A percentile compares a stretch with the other conserved stretches of the same genome.
Conservation (phyloP, 2,113 vertebrate species). For the Heterotilapia buettikoferi region DNA sequence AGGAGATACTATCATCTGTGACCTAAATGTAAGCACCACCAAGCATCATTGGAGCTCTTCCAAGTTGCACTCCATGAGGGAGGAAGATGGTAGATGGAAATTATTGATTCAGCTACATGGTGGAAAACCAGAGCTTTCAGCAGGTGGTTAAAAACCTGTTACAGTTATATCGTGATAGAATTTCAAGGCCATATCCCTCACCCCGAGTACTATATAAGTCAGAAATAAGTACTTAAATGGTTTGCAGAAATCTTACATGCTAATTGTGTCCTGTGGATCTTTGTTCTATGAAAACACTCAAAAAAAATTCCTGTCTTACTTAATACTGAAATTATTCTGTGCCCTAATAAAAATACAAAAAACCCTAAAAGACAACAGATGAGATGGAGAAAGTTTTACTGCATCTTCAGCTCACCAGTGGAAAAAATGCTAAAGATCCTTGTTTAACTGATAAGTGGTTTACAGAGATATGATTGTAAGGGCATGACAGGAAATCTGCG, state of each 20-base stretch:
- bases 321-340: neutral
- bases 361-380: fast-evolving
- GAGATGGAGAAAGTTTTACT: neutral
- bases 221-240: neutral
- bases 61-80: neutral
- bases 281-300: neutral
- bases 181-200: neutral
- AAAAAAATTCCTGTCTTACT: neutral
- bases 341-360: neutral
- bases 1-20: neutral
- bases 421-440: neutral
- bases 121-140: neutral
- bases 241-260: neutral
- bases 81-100: neutral
- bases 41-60: neutral
- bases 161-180: neutral
- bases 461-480: neutral
- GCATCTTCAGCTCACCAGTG: neutral
- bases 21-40: neutral
- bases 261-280: neutral
- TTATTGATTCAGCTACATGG: neutral
- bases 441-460: neutral
- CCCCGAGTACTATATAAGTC: neutral
- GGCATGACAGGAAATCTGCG: neutral
- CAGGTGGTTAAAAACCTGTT: neutral